Evolutionary conservation across 2,888 invertebrate species (phyloP).

Genomic region (Phanerotoma sp.): DNA sequence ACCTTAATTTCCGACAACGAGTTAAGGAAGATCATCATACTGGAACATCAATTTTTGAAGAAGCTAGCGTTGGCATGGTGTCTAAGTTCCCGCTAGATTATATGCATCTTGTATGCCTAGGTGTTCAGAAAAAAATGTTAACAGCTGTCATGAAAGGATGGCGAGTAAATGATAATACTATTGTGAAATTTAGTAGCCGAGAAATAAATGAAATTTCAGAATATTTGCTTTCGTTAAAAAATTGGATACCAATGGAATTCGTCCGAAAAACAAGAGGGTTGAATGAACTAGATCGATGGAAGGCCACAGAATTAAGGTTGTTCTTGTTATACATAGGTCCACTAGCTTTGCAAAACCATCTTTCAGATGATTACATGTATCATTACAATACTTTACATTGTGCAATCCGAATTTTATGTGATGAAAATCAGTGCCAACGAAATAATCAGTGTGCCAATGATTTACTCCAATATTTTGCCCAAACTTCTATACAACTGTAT

Average conservation of each 20-base stretch:
- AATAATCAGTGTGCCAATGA: conserved; percentile 31
- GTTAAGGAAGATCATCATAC: no score
- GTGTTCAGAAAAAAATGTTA: background rate
- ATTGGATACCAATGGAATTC: conserved; percentile 37
- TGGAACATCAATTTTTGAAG: no score
- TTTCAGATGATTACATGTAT: conserved; percentile 25
- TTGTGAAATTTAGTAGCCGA: background rate
- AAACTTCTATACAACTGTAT: conserved; percentile 30
- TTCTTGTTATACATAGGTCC: no score
- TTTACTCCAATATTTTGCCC: conserved; percentile 34
- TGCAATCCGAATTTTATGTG: conserved; percentile 34
- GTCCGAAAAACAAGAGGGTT: conserved; percentile 36
- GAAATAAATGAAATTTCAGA: background rate
- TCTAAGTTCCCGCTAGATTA: no score
- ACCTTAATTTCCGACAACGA: no score
- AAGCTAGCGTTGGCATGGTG: no score
- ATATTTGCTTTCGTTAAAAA: no score
- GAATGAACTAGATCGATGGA: conserved; percentile 20
- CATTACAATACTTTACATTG: conserved; percentile 33
- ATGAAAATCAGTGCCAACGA: background rate
- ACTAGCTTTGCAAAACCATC: conserved; percentile 28
- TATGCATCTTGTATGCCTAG: background rate
- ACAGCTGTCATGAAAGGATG: background rate
- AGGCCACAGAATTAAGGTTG: conserved; percentile 26
- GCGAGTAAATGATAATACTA: background rate